Conservation (phyloP, 2,888 invertebrate species). For the Amphipoea lucens region DNA sequence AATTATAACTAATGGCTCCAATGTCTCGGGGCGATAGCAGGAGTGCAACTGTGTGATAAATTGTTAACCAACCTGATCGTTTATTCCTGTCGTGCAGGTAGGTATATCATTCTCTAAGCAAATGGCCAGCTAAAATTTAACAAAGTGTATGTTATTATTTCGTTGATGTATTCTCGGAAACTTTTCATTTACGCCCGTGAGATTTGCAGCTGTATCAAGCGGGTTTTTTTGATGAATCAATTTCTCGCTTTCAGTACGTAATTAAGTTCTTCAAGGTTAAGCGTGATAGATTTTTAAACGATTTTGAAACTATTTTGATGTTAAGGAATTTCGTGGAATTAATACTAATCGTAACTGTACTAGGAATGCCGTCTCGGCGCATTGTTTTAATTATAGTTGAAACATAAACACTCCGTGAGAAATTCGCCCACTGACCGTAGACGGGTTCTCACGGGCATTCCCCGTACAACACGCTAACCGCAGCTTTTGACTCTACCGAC, state of each 20-base stretch:
- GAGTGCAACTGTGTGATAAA: slow-evolving; percentile 80
- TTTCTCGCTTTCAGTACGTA: slow-evolving; percentile 47
- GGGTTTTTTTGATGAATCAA: slow-evolving; percentile 53
- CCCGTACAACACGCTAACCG: slow-evolving; percentile 57
- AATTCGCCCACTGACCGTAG: slow-evolving; percentile 72
- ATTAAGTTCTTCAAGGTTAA: slow-evolving; percentile 58
- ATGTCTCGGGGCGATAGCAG: slow-evolving; percentile 77
- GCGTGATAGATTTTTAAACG: slow-evolving; percentile 52
- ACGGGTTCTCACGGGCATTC: slow-evolving; percentile 76
- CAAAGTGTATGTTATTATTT: slow-evolving; percentile 63
- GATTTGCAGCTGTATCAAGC: slow-evolving; percentile 48
- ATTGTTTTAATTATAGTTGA: slow-evolving; percentile 75
- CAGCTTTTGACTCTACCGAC: slow-evolving; percentile 19
- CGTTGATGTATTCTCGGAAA: slow-evolving; percentile 64
- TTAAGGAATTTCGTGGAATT: slow-evolving; percentile 51
- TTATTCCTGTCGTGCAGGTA: slow-evolving; percentile 75
- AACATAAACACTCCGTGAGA: slow-evolving; percentile 83
- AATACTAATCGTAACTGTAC: slow-evolving; percentile 56
- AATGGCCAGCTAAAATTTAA: slow-evolving; percentile 62
- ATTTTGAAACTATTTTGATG: slow-evolving; percentile 43
- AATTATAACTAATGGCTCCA: slow-evolving; percentile 83
- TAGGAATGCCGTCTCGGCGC: slow-evolving; percentile 73
- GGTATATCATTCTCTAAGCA: slow-evolving; percentile 72
- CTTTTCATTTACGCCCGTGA: slow-evolving; percentile 42
- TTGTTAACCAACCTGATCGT: slow-evolving; percentile 77